Evolutionary conservation across 2,797 vertebrate species (phyloP).

Genomic region (Danio kyathit): DNA sequence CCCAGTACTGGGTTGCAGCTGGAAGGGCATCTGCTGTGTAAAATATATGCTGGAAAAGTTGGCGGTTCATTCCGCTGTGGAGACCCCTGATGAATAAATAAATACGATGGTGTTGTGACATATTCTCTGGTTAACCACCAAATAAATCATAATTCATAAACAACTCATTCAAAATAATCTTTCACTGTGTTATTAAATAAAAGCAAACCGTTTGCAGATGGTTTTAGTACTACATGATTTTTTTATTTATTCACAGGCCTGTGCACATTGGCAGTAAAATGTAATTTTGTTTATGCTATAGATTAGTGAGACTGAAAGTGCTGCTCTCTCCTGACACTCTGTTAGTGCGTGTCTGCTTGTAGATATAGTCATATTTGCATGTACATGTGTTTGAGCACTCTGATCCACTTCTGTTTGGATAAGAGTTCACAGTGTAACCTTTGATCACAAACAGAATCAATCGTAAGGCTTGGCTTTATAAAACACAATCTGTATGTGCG

Average conservation of each 20-base stretch:
- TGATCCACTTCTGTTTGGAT: conserved; percentile 40
- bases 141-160: background rate
- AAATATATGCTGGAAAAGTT: too few relatives aligned
- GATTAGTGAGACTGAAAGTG: conserved; percentile 12
- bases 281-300: background rate
- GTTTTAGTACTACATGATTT: background rate
- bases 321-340: background rate
- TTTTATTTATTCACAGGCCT: background rate
- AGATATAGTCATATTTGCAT: background rate
- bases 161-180: background rate
- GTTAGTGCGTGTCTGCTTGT: background rate
- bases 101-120: background rate
- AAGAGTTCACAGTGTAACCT: conserved; percentile 48
- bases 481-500: background rate
- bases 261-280: conserved; percentile 9
- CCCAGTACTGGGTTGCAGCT: too few relatives aligned
- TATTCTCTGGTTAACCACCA: background rate
- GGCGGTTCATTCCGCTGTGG: too few relatives aligned
- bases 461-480: conserved; percentile 13
- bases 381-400: conserved; percentile 7
- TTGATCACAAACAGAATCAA: conserved; percentile 53
- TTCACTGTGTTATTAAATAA: background rate
- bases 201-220: background rate
- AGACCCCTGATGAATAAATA: too few relatives aligned
- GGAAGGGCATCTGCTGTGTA: too few relatives aligned